Evolutionary conservation across 1,140 invertebrate genomes (phyloP), one percentile per base, ranked within the genome.

Genomic region (Leptinotarsa texana): DNA sequence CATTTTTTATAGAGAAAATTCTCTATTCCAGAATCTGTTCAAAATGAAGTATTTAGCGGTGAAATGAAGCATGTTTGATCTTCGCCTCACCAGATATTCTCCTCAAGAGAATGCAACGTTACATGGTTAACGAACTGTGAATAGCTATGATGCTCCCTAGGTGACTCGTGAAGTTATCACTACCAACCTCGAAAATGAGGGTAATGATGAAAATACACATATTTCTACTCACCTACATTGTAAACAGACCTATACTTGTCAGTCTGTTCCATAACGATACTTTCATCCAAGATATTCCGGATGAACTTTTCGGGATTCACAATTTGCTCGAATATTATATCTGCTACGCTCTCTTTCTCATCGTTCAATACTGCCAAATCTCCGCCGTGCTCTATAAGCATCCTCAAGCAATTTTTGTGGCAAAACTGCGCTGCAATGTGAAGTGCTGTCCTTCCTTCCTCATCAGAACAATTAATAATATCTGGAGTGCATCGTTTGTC

Each of bases 301-400:
- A 79, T 73, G 48, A 79, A 75, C 22, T 66, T 51, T n/a, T 71
- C 73, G 11, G 78, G 78, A 15, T 73, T 65, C 13, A 72, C 27
- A 21, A 77, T 71, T 51, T 69, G 42, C 6, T 63, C 21, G 69
- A 79, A 79, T 68, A 79, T 74, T 2, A 69, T 63, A 65, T 79
- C 78, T 47, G 73, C 73, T 49, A 77, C 75, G 18, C 75, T 77
- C 13, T 77, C 78, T 4, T 77, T 72, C n/a, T 76, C 57, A 13
- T 48, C 47, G 65, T 67, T 33, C 18, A 27, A 42, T 13, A 27
- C 27, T n/a, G 62, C 22, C 65, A 77, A 47, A 65, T 71, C 69
- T 27, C 73, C 75, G 3, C 75, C 78, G 6, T 72, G 49, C 18
- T 74, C 18, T 13, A 77, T 63, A 3, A 79, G 72, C 18, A 76